Conservation (phyloP, 2,797 vertebrate species). For the Smutsia gigantea region DNA sequence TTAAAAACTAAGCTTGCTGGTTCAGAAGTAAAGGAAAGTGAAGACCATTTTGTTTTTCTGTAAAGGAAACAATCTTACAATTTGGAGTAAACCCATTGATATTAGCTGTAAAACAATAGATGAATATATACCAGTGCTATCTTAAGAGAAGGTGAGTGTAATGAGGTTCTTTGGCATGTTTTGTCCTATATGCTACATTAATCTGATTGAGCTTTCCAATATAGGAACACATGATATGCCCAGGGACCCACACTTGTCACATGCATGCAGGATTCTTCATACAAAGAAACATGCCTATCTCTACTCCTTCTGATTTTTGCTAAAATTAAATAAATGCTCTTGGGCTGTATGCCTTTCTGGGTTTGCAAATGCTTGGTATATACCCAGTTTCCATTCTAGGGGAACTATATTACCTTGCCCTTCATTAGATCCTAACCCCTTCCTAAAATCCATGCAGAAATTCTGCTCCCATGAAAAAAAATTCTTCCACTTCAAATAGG, state of each 20-base stretch:
- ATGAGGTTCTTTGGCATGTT: not conserved
- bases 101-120: conserved; percentile 14
- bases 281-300: not conserved
- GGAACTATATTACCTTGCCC: not conserved
- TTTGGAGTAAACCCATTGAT: not conserved
- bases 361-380: not conserved
- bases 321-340: not conserved
- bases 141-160: not conserved
- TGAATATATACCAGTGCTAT: not conserved
- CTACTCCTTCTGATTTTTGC: accelerated
- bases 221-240: accelerated
- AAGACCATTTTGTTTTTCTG: not conserved
- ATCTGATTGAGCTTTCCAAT: not conserved
- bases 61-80: conserved; percentile 54
- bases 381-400: not conserved
- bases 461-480: not conserved
- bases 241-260: accelerated
- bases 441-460: not conserved
- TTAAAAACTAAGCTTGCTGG: conserved; percentile 31
- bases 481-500: not conserved
- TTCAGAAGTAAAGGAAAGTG: conserved; percentile 29
- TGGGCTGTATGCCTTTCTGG: accelerated
- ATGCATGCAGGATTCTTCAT: accelerated
- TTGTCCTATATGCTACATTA: accelerated
- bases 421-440: not conserved